Conservation (phyloP, 2,888 invertebrate genomes). For the Tethea ocularis region DNA sequence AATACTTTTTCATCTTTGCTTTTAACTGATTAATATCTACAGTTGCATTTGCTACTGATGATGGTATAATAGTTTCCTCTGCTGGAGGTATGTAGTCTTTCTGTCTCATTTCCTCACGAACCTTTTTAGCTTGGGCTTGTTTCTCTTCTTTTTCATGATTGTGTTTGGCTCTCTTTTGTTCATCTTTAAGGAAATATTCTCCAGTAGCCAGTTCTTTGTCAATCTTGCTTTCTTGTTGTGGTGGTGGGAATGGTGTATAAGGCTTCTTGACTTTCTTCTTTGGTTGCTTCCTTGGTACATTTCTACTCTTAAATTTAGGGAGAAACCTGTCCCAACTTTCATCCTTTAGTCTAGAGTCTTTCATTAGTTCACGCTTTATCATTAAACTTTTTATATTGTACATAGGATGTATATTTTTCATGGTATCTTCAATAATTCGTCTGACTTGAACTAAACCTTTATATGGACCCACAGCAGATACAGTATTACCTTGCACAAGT, state of each 20-base stretch:
- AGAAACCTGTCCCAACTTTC: conserved; percentile 99
- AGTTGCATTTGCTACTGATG: conserved; percentile 47
- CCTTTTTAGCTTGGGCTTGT: conserved; percentile 88
- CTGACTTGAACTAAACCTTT: conserved; percentile 94
- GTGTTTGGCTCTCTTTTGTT: conserved; percentile 88
- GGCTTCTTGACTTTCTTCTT: conserved; percentile 93
- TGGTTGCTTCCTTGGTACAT: conserved; percentile 94
- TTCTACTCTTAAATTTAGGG: conserved; percentile 96
- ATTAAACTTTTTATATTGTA: conserved; percentile 98
- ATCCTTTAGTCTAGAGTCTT: conserved; percentile 94
- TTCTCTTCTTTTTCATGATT: conserved; percentile 91
- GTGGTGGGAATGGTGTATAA: conserved; percentile 99
- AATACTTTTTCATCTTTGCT: conserved; percentile 88
- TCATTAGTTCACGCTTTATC: conserved; percentile 97
- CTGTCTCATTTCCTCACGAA: conserved; percentile 89
- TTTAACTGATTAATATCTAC: conserved; percentile 89
- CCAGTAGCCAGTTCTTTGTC: conserved; percentile 97
- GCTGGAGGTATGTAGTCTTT: conserved; percentile 92
- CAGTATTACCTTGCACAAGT: conserved; percentile 98
- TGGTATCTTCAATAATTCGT: conserved; percentile 96
- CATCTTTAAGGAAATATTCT: conserved; percentile 97
- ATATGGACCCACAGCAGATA: conserved; percentile 97
- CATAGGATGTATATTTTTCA: conserved; percentile 99
- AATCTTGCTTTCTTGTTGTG: conserved; percentile 95
- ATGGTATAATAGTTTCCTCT: conserved; percentile 72